Base-by-base conservation (phyloP, 2,113 vertebrate species). In the Proterorhinus semilunaris region DNA sequence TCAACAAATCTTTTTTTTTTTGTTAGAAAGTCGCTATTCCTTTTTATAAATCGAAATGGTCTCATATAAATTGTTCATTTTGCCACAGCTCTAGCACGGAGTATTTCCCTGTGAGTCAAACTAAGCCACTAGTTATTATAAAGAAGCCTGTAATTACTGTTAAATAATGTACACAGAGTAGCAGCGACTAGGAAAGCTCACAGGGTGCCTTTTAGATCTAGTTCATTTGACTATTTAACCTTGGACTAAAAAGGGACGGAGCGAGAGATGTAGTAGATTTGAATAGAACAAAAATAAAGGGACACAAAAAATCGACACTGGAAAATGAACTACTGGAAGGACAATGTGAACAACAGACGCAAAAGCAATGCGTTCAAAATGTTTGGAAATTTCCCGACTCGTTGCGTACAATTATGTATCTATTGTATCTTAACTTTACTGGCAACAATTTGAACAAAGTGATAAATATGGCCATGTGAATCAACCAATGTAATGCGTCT, bases 291-390 rank as follows among this genome's bases (percentile, higher is more conserved):
- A 65, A 12, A 10, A 13, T 15, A 50, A 7, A 55, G 5, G 27
- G 21, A 9, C 36, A 51, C 51, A 66, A 16, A 0, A 10, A 5
- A 55, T 2, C 68, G 74, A 84, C 83, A 87, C 80, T 87, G 77
- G 80, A 83, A 27, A 57, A 46, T 10, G 50, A 83, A 85, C 78
- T 77, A 81, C 78, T 84, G 72, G 69, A 81, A 62, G n/a, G 47
- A 69, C 48, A 55, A 73, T 66, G 71, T 76, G 49, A 72, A 71
- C 48, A 76, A 0, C 54, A 61, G 42, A 52, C 62, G 42, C 59
- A 62, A 49, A 12, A 49, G 3, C 47, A 43, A 10, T 27, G 11
- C 16, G 53, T 55, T 55, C 9, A 55, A 53, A 55, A 27, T 10
- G 27, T 10, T 21, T 55, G 16, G 10, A 27, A 27, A 55, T 13